Evolutionary conservation across 2,888 invertebrate species (phyloP).

Genomic region (Megaustenia siamemsis): DNA sequence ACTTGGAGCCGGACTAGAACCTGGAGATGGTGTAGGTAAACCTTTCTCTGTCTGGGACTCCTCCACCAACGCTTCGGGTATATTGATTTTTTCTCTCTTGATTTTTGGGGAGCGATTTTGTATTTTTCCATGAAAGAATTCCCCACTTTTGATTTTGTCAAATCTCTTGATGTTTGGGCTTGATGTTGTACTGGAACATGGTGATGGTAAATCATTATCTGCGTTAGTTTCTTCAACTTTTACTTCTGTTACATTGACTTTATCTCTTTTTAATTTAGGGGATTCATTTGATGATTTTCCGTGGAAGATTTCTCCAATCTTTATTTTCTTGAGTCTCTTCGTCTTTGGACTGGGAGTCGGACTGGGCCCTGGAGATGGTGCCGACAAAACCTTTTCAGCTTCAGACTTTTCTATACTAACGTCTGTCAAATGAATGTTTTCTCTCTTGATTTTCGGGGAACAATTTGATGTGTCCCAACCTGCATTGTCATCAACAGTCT

Average conservation of each 20-base stretch:
- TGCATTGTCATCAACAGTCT: not conserved
- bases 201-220: not conserved
- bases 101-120: not conserved
- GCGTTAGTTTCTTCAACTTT: not conserved
- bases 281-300: not conserved
- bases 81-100: not conserved
- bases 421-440: not conserved
- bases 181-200: not conserved
- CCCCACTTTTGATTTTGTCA: not conserved
- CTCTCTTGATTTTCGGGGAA: not conserved
- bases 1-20: not conserved
- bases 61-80: not conserved
- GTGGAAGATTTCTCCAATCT: not conserved
- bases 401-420: not conserved
- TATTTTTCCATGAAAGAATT: not conserved
- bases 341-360: not conserved
- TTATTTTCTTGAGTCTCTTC: too few species aligned
- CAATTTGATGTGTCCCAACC: not conserved
- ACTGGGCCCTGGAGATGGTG: not conserved
- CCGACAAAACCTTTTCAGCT: not conserved
- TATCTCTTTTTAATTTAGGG: not conserved
- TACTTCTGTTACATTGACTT: not conserved
- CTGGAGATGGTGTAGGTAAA: not conserved
- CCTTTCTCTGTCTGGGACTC: not conserved
- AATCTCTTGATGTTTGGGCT: not conserved